phyloP scores from a whole-genome alignment of 1,140 invertebrate genomes.

The Pseudomyrmex cubaensis region DNA sequence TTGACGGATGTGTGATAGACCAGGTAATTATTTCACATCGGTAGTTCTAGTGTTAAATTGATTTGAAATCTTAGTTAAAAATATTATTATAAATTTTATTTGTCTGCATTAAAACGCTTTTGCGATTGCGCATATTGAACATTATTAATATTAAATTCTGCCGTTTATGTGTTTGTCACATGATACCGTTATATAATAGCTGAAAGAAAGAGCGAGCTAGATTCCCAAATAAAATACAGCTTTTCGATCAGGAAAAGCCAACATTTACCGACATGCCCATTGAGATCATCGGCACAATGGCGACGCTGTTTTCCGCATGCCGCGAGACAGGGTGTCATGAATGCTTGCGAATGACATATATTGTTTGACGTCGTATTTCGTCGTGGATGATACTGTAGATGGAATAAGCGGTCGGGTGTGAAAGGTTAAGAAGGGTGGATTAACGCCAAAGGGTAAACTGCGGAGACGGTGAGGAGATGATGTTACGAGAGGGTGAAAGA shows the following conservation, averaged over 20 bases:
- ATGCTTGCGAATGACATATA: conserved; percentile 37
- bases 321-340: not conserved
- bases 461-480: not conserved
- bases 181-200: too few species aligned
- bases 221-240: not conserved
- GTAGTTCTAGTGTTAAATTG: too few species aligned
- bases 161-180: not conserved
- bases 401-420: not conserved
- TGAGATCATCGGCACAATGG: conserved; percentile 5
- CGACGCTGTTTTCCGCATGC: not conserved
- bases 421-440: conserved; percentile 22
- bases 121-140: too few species aligned
- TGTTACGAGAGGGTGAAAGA: not conserved
- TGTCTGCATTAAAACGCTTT: not conserved
- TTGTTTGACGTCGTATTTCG: conserved; percentile 27
- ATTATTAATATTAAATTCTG: not conserved
- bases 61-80: not conserved
- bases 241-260: not conserved
- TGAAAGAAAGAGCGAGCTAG: not conserved
- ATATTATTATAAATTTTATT: not conserved
- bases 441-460: not conserved
- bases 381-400: not conserved
- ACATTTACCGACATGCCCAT: conserved; percentile 7
- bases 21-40: too few species aligned
- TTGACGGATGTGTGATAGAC: too few species aligned